phyloP scores from a whole-genome alignment of 2,888 invertebrate species.

The Drosophila kanekoi region DNA sequence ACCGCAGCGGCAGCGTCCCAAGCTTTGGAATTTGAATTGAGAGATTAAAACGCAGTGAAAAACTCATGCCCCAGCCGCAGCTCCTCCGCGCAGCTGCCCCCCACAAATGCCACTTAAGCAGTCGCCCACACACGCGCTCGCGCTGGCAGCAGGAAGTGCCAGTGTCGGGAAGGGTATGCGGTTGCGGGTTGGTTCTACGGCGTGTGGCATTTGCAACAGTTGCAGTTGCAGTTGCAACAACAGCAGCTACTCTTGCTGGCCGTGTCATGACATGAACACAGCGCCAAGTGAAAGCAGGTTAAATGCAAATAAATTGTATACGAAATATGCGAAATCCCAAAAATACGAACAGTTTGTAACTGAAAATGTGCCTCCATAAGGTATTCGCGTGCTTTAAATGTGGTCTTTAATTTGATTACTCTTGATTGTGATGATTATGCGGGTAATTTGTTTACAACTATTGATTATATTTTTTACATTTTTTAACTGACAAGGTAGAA shows the following conservation, averaged over 20 bases:
- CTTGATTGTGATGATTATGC: constrained; percentile 63
- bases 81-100: background rate
- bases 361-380: constrained; percentile 7
- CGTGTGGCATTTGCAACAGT: constrained; percentile 55
- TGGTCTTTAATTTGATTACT: constrained; percentile 67
- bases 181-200: constrained; percentile 41
- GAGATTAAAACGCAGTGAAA: constrained; percentile 68
- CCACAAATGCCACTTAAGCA: constrained; percentile 5
- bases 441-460: constrained; percentile 45
- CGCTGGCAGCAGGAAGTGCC: constrained; percentile 15
- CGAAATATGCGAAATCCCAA: constrained; percentile 13
- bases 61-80: background rate
- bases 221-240: constrained; percentile 44
- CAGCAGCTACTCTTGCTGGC: constrained; percentile 52
- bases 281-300: constrained; percentile 82
- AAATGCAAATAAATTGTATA: constrained; percentile 81
- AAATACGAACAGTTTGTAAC: constrained; percentile 4
- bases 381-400: constrained; percentile 31
- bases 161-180: constrained; percentile 11
- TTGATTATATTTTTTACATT: constrained; percentile 12
- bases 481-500: constrained; percentile 29
- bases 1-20: constrained; percentile 33
- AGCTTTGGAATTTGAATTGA: constrained; percentile 68
- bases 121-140: constrained; percentile 46
- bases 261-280: constrained; percentile 66